Percentiles rank a stretch among this genome's conserved stretches.
Evolutionary conservation across 2,113 vertebrate species (phyloP).

Genomic region (Tragulus kanchil): DNA sequence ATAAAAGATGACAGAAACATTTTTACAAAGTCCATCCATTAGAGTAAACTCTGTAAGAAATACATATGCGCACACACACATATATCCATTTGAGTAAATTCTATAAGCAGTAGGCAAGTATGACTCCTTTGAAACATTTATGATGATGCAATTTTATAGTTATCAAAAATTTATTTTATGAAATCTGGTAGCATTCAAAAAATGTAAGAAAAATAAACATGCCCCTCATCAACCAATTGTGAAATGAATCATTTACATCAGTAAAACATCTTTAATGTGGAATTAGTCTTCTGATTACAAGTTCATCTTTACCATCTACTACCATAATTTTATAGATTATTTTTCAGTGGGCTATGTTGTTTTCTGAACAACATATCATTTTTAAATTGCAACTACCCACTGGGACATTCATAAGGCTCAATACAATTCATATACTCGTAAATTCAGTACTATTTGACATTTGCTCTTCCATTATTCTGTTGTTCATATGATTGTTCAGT

Average conservation of each 20-base stretch:
- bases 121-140: not conserved
- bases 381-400: not conserved
- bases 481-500: not conserved
- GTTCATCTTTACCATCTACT: not conserved
- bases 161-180: not conserved
- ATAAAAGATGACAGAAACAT: not conserved
- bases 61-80: too few species aligned
- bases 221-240: not conserved
- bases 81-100: not conserved
- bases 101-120: not conserved
- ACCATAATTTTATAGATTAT: not conserved
- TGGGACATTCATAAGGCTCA: not conserved
- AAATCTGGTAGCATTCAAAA: not conserved
- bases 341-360: conserved; percentile 6
- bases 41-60: not conserved
- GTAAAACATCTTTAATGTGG: not conserved
- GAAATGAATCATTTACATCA: not conserved
- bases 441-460: not conserved
- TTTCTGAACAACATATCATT: not conserved
- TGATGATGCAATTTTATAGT: not conserved
- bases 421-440: not conserved
- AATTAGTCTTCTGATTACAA: not conserved
- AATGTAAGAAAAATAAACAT: not conserved
- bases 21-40: not conserved
- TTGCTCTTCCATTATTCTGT: not conserved